Base-by-base conservation (phyloP, 2,888 invertebrate genomes). In the Eupithecia inturbata region DNA sequence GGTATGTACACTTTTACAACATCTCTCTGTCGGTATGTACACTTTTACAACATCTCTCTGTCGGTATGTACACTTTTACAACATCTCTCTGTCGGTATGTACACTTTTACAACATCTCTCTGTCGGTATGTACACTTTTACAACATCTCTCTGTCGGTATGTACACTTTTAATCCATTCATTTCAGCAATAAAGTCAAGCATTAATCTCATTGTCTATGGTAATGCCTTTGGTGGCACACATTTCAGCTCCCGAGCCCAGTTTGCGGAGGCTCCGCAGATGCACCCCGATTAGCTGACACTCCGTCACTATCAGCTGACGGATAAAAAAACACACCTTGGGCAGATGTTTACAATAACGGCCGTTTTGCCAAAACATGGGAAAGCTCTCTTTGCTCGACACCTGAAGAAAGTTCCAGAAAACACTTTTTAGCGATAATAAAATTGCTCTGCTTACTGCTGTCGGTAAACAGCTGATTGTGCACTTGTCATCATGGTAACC, bases 261-360 rank as follows among this genome's bases (percentile, higher is more conserved):
- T 1, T 6, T 9, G 10, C 1, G 10, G 4, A 1, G n/a, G 28
- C 60, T 57, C 22, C 12, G 33, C 33, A 64, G 33, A 64, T 31
- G 36, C 33, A 19, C 1, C 63, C 12, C 31, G 14, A 36, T 33
- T 36, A 63, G 63, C 63, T 36, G 63, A 63, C 31, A n/a, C 36
- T 5, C 19, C 33, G 7, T 12, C 62, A 10, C 60, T 28, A 68
- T 68, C 68, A 70, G 66, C 57, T 73, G 72, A 66, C 64, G 68
- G n/a, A 14, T 7, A 45, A 22, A 31, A 31, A 45, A 33, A 26
- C 5, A 53, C 73, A 70, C 73, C 73, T 70, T 67, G 33, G 26
- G 36, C 73, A 73, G 73, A 70, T 70, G 73, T 73, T 31, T 63
- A 39, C 31, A 28, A 53, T 33, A 67, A 63, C 28, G 26, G 33